Evolutionary conservation across 2,888 invertebrate genomes (phyloP), one percentile per base, ranked within the genome.

Genomic region (Archaeoteleia sp.): DNA sequence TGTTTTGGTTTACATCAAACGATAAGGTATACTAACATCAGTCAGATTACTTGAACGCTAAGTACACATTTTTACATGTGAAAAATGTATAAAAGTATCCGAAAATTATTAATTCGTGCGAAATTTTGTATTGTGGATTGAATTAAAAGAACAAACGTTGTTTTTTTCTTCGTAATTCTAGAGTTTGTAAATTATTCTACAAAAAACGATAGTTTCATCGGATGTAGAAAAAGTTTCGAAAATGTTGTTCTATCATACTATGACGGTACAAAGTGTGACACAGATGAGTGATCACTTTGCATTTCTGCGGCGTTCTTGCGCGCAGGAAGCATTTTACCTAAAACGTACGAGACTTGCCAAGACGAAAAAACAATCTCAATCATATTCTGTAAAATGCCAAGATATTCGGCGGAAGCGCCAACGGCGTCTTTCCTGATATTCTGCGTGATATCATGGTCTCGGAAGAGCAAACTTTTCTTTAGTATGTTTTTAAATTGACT

Each of bases 321-420:
- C n/a, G n/a, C n/a, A n/a, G n/a, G n/a, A n/a, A n/a, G 53, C 32
- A 43, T 17, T 35, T 54, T 54, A 54, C 13, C 10, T 54, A 29
- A 34, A 54, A 42, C n/a, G 27, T 54, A 54, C 25, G 29, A 53
- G 34, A 43, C 43, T 45, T 45, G 43, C 43, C 54, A 54, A 54
- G 32, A 34, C 20, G 5, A 40, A 15, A 39, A 6, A 39, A 53
- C 32, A 39, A 49, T 35, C 17, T 35, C 49, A 23, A 40, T 40
- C 27, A 15, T 34, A 42, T 34, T 34, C 25, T n/a, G 34, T 9
- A 32, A 42, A 12, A 23, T 37, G 13, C 34, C 4, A 29, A 17
- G 14, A 9, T 10, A 17, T 25, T 29, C 35, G n/a, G n/a, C n/a
- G n/a, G n/a, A n/a, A n/a, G n/a, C n/a, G n/a, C n/a, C n/a, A n/a